Evolutionary conservation across 1,140 invertebrate species (phyloP), one percentile per base, ranked within the genome.

Genomic region (Temnothorax nylanderi): DNA sequence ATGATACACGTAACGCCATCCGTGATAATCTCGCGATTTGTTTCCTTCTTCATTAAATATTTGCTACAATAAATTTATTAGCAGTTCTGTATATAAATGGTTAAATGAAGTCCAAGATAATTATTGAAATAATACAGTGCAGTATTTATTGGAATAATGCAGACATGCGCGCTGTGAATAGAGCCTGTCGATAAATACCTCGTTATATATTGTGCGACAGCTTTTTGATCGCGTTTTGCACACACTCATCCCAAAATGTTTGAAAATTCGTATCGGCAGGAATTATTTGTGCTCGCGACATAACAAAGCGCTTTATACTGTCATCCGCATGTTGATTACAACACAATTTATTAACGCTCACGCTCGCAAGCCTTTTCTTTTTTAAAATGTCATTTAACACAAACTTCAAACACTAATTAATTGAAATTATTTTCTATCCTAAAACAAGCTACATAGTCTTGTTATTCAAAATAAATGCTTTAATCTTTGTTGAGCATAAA

Each of bases 221-320:
- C 69, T 74, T 47, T 84, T 75, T 74, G 54, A 84, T 74, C 54
- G 16, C 18, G 26, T 32, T 64, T 60, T 34, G 7, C 34, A 41
- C 62, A 26, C 26, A 71, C n/a, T 75, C n/a, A 37, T 49, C 13
- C 44, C 34, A 37, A 82, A 82, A 84, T 74, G 44, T 84, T 74
- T 37, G 69, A 60, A 84, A 74, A 74, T 84, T 74, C 54, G 26
- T 37, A 74, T 75, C 44, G 69, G 26, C 54, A 60, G 41, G 21
- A 26, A 82, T 72, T 74, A 82, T 60, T 58, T 47, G 18, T 18
- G 26, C 16, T 56, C 67, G 37, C 26, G 18, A 47, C 44, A 34
- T 82, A 60, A 72, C 51, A 58, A 82, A 75, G 69, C 26, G 32
- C 41, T 75, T 21, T 60, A 49, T 47, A 18, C 54, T 56, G 21